Base-by-base conservation (phyloP, 2,113 vertebrate genomes). In the Ctenomys sociabilis region DNA sequence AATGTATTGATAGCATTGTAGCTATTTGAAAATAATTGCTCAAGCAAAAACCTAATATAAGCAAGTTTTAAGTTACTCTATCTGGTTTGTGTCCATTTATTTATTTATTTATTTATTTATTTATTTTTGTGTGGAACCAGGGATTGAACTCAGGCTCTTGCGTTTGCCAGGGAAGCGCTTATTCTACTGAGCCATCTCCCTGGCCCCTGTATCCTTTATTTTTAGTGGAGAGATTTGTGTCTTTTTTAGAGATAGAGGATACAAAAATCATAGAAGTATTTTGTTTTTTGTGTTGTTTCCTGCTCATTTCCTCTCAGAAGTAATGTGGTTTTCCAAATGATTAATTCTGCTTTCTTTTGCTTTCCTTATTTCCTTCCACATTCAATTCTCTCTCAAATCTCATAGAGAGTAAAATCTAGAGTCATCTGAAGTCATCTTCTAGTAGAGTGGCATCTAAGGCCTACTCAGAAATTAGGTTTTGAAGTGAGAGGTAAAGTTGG, bases 401-500 rank as follows among this genome's bases (percentile, higher is more conserved):
- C 83, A 75, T 17, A 66, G 80, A 32, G 26, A 93, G 22, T 86
- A 57, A 59, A 81, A 68, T 63, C 43, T 88, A 40, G 21, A 40
- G 26, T 73, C 26, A 45, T 88, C 19, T 80, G 83, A 68, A 84
- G 57, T 91, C 43, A 19, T 73, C 7, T 52, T 78, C 9, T 45
- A 72, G 32, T 63, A 40, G 7, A 73, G 90, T 73, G 52, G 22
- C 28, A 37, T 61, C 32, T 28, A 96, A 90, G 45, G 28, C 35
- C 86, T 82, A 43, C 30, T 94, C 1, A 86, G 52, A 86, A 95
- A 63, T 87, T 72, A 94, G 85, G 43, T 73, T 94, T 37, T 90
- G 43, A 86, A 73, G 54, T 70, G 37, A 94, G 35, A 40, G 54
- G 40, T 13, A 16, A 40, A 90, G 52, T 49, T 45, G 37, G 77